Conservation (phyloP, 2,113 vertebrate genomes). For the mouse (Mus musculus) region GRCm39 chr4:153624501-153625000, state of each 20-base stretch:
- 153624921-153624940: too few relatives aligned
- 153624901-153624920: rapidly evolving
- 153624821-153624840: rapidly evolving
- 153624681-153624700: not conserved
- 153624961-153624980: too few relatives aligned
- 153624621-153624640: not conserved
- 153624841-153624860: too few relatives aligned
- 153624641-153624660: too few relatives aligned
- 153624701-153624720: too few relatives aligned
- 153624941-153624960: not conserved
- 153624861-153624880: not conserved
- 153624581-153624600: not conserved
- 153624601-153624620: not conserved
- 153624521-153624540: not conserved
- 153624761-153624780: not conserved
- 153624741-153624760: not conserved
- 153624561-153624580: not conserved
- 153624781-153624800: rapidly evolving
- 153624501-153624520: not conserved
- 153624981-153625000: rapidly evolving
- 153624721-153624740: not conserved
- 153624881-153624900: rapidly evolving
- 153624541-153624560: not conserved
- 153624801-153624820: not conserved
- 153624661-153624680: not conserved